A percentile compares a stretch with the other conserved stretches of the same genome.
These are phyloP conservation scores for Cygnus buccinator DNA, from an alignment of 2,113 vertebrate species.

Conservation along the genomic window DNA sequence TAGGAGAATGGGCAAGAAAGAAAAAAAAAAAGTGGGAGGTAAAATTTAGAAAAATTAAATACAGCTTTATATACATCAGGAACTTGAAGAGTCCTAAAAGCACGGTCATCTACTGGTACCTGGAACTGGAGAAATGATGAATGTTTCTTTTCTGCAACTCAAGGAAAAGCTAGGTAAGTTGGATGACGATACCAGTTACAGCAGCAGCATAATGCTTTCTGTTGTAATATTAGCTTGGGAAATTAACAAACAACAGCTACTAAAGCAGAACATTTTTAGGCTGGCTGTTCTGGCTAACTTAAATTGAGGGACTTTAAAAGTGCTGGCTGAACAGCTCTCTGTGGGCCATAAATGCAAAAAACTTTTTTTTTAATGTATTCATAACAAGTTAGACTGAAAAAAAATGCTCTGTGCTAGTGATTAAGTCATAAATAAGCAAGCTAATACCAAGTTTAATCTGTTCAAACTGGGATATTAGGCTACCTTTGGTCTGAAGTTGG, in stretches of 20 bases:
- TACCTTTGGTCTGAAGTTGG: background rate
- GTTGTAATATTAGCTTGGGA: background rate
- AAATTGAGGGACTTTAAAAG: background rate
- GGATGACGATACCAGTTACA: background rate
- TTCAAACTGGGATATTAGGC: background rate
- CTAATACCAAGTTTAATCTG: background rate
- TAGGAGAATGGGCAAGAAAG: background rate
- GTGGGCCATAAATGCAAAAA: background rate
- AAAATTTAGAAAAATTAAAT: background rate
- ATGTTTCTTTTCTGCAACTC: background rate
- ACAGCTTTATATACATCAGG: background rate
- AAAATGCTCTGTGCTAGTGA: background rate
- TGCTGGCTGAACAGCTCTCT: background rate
- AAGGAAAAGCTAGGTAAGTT: background rate
- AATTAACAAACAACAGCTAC: background rate
- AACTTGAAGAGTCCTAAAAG: background rate
- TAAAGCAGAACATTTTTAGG: background rate
- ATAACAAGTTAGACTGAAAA: background rate
- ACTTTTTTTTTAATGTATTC: background rate
- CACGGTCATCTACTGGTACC: background rate
- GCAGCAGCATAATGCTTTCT: background rate
- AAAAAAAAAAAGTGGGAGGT: background rate
- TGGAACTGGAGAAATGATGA: background rate
- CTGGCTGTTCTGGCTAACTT: background rate
- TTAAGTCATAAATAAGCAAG: background rate